These are phyloP conservation scores for Sinhomidia bicolor DNA, from an alignment of 2,888 invertebrate genomes.

Conservation along the genomic window DNA sequence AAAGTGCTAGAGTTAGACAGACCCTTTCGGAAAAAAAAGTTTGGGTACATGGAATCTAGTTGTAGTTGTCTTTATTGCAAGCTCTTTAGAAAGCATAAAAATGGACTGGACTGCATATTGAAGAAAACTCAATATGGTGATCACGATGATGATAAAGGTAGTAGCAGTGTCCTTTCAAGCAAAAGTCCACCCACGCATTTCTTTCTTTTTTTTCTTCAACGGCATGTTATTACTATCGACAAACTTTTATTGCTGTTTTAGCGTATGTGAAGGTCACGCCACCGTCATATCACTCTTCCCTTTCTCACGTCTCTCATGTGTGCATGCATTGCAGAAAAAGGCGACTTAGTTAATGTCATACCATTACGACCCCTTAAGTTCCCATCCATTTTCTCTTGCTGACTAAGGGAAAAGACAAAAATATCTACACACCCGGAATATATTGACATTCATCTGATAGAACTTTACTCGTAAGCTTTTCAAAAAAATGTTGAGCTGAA, in stretches of 20 bases:
- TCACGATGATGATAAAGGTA: neutral
- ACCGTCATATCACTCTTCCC: slow-evolving; percentile 11
- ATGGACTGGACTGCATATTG: neutral
- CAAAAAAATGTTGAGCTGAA: neutral
- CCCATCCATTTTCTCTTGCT: neutral
- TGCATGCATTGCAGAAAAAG: slow-evolving; percentile 22
- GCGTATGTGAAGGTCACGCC: slow-evolving; percentile 50
- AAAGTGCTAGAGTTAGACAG: neutral
- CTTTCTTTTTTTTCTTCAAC: neutral
- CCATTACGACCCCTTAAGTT: slow-evolving; percentile 20
- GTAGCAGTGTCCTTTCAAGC: neutral
- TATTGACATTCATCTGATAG: neutral
- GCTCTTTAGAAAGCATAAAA: neutral
- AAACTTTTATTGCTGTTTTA: slow-evolving; percentile 27
- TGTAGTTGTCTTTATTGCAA: neutral
- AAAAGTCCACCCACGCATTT: slow-evolving; percentile 30
- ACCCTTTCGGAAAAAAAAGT: neutral
- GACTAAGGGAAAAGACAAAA: neutral
- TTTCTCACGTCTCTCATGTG: slow-evolving; percentile 2
- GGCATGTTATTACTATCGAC: neutral
- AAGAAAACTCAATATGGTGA: too few species aligned
- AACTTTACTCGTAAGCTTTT: neutral
- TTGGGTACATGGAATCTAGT: neutral
- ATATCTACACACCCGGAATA: neutral
- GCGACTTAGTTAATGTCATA: neutral